These are phyloP conservation scores for Bombus superbus DNA, from an alignment of 1,140 invertebrate genomes.

Conservation along the genomic window DNA sequence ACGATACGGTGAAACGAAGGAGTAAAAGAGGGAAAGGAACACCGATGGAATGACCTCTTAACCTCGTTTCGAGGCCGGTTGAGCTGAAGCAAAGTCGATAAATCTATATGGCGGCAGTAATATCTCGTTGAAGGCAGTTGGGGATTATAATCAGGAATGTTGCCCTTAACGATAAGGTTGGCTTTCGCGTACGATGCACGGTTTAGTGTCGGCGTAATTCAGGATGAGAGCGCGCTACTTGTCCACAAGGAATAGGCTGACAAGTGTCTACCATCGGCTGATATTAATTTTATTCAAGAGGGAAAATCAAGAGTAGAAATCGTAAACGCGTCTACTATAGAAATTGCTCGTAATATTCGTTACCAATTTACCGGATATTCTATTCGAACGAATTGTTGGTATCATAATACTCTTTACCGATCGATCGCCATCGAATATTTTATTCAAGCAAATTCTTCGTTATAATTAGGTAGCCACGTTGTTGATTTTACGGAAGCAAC, in stretches of 20 bases:
- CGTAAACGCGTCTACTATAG: no score
- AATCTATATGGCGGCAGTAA: slow-evolving; percentile 55
- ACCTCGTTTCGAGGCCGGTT: slow-evolving; percentile 47
- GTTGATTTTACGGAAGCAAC: no score
- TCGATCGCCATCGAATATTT: no score
- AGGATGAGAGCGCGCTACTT: slow-evolving; percentile 60
- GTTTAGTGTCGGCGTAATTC: slow-evolving; percentile 64
- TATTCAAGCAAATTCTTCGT: no score
- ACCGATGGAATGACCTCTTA: slow-evolving; percentile 34
- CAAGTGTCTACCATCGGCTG: slow-evolving; percentile 9
- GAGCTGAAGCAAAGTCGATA: slow-evolving; percentile 61
- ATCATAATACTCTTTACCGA: no score
- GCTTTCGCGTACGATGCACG: slow-evolving; percentile 62
- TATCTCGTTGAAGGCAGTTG: slow-evolving; percentile 53
- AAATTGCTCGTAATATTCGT: no score
- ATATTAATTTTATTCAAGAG: slow-evolving; percentile 15
- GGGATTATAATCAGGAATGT: slow-evolving; percentile 65
- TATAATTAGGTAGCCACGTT: no score
- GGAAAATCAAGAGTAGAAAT: neutral
- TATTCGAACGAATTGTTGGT: no score
- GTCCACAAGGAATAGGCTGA: slow-evolving; percentile 52
- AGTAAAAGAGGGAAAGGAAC: neutral
- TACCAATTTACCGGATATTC: no score
- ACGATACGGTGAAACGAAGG: neutral
- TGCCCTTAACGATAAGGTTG: slow-evolving; percentile 64